These are phyloP conservation scores for Xenopus tropicalis DNA, from an alignment of 2,113 vertebrate species.

Conservation along the genomic window UCB_Xtro_10.0 CM004448.2:83972001-83972500, in stretches of 20 bases:
- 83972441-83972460: too few species aligned
- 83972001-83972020: slow-evolving; percentile 1
- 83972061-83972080: slow-evolving; percentile 19
- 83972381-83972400: too few species aligned
- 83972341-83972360: too few species aligned
- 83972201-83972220: slow-evolving; percentile 1
- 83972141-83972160: slow-evolving; percentile 3
- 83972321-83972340: not conserved
- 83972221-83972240: slow-evolving; percentile 9
- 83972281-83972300: not conserved
- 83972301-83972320: not conserved
- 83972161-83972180: slow-evolving; percentile 1
- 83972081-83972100: not conserved
- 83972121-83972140: slow-evolving; percentile 11
- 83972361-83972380: too few species aligned
- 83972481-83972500: too few species aligned
- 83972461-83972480: too few species aligned
- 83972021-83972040: not conserved
- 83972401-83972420: too few species aligned
- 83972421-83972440: too few species aligned
- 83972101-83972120: not conserved
- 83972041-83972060: slow-evolving; percentile 9
- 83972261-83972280: not conserved
- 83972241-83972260: not conserved
- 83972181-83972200: slow-evolving; percentile 7